Percentiles rank a stretch among this genome's conserved stretches.
phyloP scores from a whole-genome alignment of 2,113 vertebrate genomes.

The Sylvietta virens region DNA sequence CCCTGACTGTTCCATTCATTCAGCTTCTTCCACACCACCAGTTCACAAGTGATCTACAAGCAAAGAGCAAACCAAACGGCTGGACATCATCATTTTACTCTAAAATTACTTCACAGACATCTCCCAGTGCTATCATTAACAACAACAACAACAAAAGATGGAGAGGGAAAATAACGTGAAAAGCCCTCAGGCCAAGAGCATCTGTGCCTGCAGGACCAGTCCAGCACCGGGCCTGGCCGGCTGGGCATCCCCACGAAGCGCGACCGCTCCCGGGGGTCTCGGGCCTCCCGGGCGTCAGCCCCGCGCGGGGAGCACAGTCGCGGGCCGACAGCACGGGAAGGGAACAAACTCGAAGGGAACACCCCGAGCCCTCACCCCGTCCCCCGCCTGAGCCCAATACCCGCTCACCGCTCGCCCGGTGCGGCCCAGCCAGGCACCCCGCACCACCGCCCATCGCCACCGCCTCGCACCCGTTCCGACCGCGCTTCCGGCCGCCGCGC shows the following conservation, averaged over 20 bases:
- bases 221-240: not conserved
- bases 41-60: not conserved
- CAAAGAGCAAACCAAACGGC: not conserved
- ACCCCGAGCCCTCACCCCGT: too few relatives aligned
- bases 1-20: slow-evolving; percentile 11
- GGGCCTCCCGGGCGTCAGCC: not conserved
- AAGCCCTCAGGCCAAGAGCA: not conserved
- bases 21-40: not conserved
- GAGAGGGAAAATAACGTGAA: fast-evolving
- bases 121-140: not conserved
- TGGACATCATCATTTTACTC: not conserved
- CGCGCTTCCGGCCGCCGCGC: not conserved
- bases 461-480: not conserved
- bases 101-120: not conserved
- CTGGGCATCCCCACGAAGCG: not conserved
- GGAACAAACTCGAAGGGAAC: too few relatives aligned
- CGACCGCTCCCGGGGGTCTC: not conserved
- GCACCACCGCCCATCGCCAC: not conserved
- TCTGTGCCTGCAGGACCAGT: not conserved
- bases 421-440: not conserved
- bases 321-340: not conserved
- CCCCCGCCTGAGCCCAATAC: too few relatives aligned
- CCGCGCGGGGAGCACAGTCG: not conserved
- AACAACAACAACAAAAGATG: not conserved
- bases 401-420: not conserved